Evolutionary conservation across 2,888 invertebrate species (phyloP), one percentile per base, ranked within the genome.

Genomic region (Nowickia ferox): DNA sequence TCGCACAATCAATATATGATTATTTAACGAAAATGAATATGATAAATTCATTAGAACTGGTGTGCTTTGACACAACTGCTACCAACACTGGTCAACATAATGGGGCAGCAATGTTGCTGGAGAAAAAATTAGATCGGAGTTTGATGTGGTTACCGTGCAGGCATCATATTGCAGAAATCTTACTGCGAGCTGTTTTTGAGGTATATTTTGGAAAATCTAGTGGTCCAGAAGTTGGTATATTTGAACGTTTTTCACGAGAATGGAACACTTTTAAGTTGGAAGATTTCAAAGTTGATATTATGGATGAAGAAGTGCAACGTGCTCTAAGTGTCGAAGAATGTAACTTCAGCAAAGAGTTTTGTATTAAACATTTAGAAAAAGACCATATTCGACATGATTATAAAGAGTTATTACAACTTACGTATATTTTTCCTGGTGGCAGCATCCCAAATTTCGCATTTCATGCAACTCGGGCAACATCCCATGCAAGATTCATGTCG

Each of bases 1-100:
- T 72, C 72, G 22, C 75, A 53, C 53, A 75, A 63, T 75, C 65
- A 63, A 46, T 72, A 75, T 51, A 75, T 53, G 75, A 63, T 51
- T 74, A 74, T 74, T 74, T 74, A 40, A 59, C 17, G 48, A 74
- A 63, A 72, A 59, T 59, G 59, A 75, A 75, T 44, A 75, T 75
- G 75, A 51, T 63, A 46, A 69, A 53, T 76, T 55, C 19, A 17
- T 46, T 69, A 19, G 63, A 63, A 51, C 69, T 63, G 44, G 51
- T 77, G 48, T 77, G 77, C 48, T 77, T 77, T 66, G 77, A 77
- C 44, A 77, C 66, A 77, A 68, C 77, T 66, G 66, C 66, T 57
- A n/a, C 77, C 42, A 77, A 77, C 46, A 77, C 57, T 77, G 77
- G 77, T 38, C 57, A 38, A 48, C 59, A 77, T 66, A 77, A 48